phyloP scores from a whole-genome alignment of 2,888 invertebrate species.

The Chrysotoxum bicinctum region DNA sequence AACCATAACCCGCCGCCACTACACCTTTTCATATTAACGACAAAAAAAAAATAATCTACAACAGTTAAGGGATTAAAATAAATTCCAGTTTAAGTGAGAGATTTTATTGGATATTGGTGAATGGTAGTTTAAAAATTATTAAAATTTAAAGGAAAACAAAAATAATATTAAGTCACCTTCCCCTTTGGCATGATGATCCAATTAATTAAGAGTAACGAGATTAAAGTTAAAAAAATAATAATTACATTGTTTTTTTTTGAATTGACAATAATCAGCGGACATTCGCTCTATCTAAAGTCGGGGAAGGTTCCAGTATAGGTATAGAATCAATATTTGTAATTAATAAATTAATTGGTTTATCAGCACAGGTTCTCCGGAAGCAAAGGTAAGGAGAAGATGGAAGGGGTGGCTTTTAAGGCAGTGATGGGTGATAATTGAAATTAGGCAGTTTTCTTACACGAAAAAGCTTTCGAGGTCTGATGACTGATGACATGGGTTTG shows the following conservation, averaged over 20 bases:
- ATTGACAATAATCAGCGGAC: slow-evolving; percentile 2
- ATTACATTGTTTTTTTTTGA: neutral
- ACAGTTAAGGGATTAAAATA: slow-evolving; percentile 41
- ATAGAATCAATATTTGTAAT: slow-evolving; percentile 22
- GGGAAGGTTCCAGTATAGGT: neutral
- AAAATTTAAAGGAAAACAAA: neutral
- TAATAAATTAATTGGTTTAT: slow-evolving; percentile 19
- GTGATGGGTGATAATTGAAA: neutral
- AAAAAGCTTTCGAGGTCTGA: neutral
- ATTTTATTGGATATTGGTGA: slow-evolving; percentile 34
- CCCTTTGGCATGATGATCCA: neutral
- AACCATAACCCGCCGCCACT: neutral
- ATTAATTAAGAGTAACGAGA: slow-evolving; percentile 17
- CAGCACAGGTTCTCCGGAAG: neutral
- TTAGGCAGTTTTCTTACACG: neutral
- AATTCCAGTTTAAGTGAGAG: slow-evolving; percentile 39
- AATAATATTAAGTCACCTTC: neutral
- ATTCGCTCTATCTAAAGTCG: neutral
- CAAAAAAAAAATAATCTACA: slow-evolving; percentile 19
- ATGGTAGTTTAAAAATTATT: slow-evolving; percentile 23
- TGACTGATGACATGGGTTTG: slow-evolving; percentile 12
- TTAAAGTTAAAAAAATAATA: slow-evolving; percentile 8
- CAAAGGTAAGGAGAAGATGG: neutral
- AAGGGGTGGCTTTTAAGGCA: too few relatives aligned
- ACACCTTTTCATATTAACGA: neutral